phyloP scores from a whole-genome alignment of 2,113 vertebrate species.

The Pipra filicauda region DNA sequence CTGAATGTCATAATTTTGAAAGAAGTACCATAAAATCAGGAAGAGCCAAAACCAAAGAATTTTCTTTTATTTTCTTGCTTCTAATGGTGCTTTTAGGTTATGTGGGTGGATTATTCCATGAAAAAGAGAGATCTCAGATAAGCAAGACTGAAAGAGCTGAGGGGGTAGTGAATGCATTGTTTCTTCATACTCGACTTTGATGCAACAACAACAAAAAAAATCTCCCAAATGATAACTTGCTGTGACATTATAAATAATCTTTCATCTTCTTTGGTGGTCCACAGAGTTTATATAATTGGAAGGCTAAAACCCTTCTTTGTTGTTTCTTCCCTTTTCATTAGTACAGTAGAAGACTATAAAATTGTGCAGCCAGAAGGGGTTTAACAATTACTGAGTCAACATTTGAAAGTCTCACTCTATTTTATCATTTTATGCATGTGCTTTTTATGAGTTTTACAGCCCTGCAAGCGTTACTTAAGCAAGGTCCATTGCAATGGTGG shows the following conservation, averaged over 20 bases:
- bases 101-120: slow-evolving; percentile 39
- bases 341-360: slow-evolving; percentile 72
- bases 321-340: slow-evolving; percentile 70
- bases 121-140: slow-evolving; percentile 43
- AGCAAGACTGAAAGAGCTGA: slow-evolving; percentile 26
- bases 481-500: slow-evolving; percentile 27
- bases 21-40: not conserved
- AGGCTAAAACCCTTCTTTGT: slow-evolving; percentile 62
- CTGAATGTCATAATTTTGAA: not conserved
- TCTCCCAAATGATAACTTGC: slow-evolving; percentile 63
- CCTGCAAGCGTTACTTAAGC: slow-evolving; percentile 56
- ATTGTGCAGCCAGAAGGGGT: slow-evolving; percentile 64
- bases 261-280: slow-evolving; percentile 76
- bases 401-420: slow-evolving; percentile 66
- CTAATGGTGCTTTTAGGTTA: slow-evolving; percentile 28
- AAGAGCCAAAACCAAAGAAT: not conserved
- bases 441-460: slow-evolving; percentile 69
- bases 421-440: slow-evolving; percentile 72
- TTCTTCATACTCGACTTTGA: slow-evolving; percentile 62
- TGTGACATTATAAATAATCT: slow-evolving; percentile 69
- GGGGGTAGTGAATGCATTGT: slow-evolving; percentile 40
- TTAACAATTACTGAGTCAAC: slow-evolving; percentile 71
- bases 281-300: slow-evolving; percentile 67
- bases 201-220: slow-evolving; percentile 51
- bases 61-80: slow-evolving; percentile 20